Base-by-base conservation (phyloP, 2,113 vertebrate species). In the Aptenodytes patagonicus region DNA sequence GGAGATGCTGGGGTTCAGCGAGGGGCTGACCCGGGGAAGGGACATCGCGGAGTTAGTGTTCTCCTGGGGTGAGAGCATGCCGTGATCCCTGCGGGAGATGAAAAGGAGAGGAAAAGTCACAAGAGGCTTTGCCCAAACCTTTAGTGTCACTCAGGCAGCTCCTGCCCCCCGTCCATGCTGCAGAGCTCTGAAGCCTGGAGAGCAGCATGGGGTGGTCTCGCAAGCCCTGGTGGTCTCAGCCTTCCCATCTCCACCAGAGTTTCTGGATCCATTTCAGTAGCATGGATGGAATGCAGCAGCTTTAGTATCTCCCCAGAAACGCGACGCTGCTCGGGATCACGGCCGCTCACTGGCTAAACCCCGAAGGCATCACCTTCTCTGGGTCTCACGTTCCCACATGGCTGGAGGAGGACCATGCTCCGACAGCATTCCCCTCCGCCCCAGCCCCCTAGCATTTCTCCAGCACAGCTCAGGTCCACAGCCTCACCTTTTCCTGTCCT, bases 21-120 rank as follows among this genome's bases (percentile, higher is more conserved):
- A 97, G 76, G 98, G 98, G 92, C 98, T 99, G 97, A 98, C 98
- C 36, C 98, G 98, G 84, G 98, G 97, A 36, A 98, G 97, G 96
- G 99, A 96, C 98, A 99, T 98, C 87, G 98, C 97, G 76, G 99
- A 97, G 97, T 98, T 99, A 98, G 98, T 98, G 98, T 99, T 99
- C 98, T 99, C 99, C 99, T 99, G 99, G 98, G 99, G 98, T 97
- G 98, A 99, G 97, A 99, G 98, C 98, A 99, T 99, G 98, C 98
- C 98, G 95, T 99, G 99, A 98, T 99, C 99, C 99, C 99, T 99
- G 92, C 7, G 1, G 77, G 80, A 93, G 81, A 87, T 0, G 22
- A 61, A 29, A 9, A 69, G 46, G 49, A 65, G 29, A 62, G 28
- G 77, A 42, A 17, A 49, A 36, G 46, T 79, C 42, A 72, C 40